Evolutionary conservation across 2,113 vertebrate species (phyloP), one percentile per base, ranked within the genome.

Genomic region (Pachyramphus minor): DNA sequence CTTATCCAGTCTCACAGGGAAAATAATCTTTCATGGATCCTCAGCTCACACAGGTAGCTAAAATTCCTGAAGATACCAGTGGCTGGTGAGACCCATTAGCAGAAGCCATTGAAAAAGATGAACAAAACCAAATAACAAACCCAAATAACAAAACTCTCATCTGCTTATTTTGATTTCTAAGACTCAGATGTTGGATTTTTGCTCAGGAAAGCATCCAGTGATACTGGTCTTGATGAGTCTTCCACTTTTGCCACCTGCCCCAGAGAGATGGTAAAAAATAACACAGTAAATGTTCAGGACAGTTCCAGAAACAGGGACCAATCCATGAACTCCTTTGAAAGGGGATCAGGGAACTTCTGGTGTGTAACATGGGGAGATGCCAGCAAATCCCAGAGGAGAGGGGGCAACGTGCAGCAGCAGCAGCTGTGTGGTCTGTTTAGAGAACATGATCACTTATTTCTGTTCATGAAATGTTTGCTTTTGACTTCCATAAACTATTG

Each of bases 361-460:
- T 1, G 4, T 41, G 18, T 14, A 28, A 52, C 39, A 7, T 0
- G 0, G 27, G 33, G 42, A 62, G 12, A 21, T 1, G 5, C 14
- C 63, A 81, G 49, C 53, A 28, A 11, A 20, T 44, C 59, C 20
- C 18, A 31, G 39, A 49, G 42, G 42, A 63, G 42, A 64, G 21
- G 6, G 37, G n/a, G 24, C 28, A 12, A 14, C 10, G 11, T 56
- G 37, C 20, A 24, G 59, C 31, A 62, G 31, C 50, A 35, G 24
- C 33, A 68, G 45, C 60, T 62, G 27, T 41, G 27, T 41, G 60
- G 37, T 63, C 63, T 62, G 0, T 21, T 60, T 50, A 31, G 53
- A 58, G 75, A 58, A 58, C 0, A 1, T 44, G 24, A 35, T 37
- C 1, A 0, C 20, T 62, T 63, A n/a, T 55, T 64, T 37, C 35